Percentiles rank a stretch among this genome's conserved stretches.
Conservation (phyloP, 2,888 invertebrate genomes). For the Cataglyphis cursor region DNA sequence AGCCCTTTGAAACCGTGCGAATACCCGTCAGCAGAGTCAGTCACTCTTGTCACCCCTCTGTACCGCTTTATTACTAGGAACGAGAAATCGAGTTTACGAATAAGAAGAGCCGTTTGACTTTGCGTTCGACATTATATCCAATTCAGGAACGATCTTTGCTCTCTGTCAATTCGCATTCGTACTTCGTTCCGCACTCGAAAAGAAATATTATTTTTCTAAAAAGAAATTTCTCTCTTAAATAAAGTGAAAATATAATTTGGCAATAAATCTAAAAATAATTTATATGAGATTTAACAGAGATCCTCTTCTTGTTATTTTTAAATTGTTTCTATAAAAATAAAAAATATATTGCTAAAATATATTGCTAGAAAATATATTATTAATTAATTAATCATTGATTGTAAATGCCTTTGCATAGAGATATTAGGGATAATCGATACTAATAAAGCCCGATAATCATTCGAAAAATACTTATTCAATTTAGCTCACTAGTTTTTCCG, state of each 20-base stretch:
- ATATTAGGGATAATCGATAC: not conserved
- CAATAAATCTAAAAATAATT: not conserved
- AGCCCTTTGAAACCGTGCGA: slow-evolving; percentile 36
- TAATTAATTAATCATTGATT: not conserved
- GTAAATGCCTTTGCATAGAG: not conserved
- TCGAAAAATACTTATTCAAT: not conserved
- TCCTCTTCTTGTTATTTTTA: not conserved
- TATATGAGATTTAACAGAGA: not conserved
- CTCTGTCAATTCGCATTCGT: slow-evolving; percentile 20
- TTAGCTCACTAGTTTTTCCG: not conserved
- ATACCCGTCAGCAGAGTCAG: slow-evolving; percentile 25
- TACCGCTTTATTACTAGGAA: slow-evolving; percentile 42
- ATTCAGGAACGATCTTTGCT: slow-evolving; percentile 15
- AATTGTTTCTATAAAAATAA: not conserved
- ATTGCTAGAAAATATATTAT: no score
- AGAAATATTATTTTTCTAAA: not conserved
- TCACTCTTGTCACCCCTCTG: slow-evolving; percentile 34
- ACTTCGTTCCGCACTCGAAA: not conserved
- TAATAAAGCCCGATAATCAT: not conserved
- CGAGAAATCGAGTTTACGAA: slow-evolving; percentile 49
- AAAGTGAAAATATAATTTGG: not conserved
- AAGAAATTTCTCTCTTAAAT: not conserved
- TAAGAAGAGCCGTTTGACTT: slow-evolving; percentile 45
- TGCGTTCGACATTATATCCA: not conserved
- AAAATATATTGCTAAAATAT: not conserved